A percentile compares a stretch with the other conserved stretches of the same genome.
These are phyloP conservation scores for Elaeidobius kamerunicus DNA, from an alignment of 2,888 invertebrate genomes.

Conservation along the genomic window DNA sequence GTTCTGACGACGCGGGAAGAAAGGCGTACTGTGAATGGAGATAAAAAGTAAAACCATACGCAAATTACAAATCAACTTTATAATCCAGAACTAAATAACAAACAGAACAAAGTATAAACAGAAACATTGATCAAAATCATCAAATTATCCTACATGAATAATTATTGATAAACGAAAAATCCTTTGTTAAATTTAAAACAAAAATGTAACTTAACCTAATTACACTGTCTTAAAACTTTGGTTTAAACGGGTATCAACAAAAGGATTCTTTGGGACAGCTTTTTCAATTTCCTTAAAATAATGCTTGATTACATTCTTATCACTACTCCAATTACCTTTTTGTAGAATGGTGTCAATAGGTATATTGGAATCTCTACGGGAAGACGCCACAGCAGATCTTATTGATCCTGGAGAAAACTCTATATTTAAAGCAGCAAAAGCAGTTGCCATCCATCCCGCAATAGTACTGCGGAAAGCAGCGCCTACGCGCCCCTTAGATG, in stretches of 20 bases:
- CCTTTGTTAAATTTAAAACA: too few relatives aligned
- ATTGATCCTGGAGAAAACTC: constrained; percentile 3
- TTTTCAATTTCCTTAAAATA: constrained; percentile 17
- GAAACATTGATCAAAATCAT: too few relatives aligned
- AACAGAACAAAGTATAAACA: too few relatives aligned
- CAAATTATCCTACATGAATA: too few relatives aligned
- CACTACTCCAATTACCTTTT: constrained; percentile 25
- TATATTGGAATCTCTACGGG: neutral
- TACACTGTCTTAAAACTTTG: neutral
- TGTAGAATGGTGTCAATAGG: constrained; percentile 13
- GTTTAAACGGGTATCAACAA: neutral
- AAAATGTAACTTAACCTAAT: neutral
- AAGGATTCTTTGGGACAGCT: neutral
- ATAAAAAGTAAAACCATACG: too few relatives aligned
- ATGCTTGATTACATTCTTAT: constrained; percentile 22
- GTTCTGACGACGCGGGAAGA: constrained; percentile 25
- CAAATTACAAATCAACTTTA: too few relatives aligned
- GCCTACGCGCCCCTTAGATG: constrained; percentile 2
- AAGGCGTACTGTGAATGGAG: constrained; percentile 19
- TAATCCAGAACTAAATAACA: too few relatives aligned
- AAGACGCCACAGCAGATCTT: constrained; percentile 8
- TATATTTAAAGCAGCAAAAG: constrained; percentile 1
- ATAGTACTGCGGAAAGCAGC: constrained; percentile 2
- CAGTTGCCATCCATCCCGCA: constrained; percentile 7
- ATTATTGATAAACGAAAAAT: too few relatives aligned